Evolutionary conservation across 2,888 invertebrate genomes (phyloP), one percentile per base, ranked within the genome.

Genomic region (Oconnorella tubifera): DNA sequence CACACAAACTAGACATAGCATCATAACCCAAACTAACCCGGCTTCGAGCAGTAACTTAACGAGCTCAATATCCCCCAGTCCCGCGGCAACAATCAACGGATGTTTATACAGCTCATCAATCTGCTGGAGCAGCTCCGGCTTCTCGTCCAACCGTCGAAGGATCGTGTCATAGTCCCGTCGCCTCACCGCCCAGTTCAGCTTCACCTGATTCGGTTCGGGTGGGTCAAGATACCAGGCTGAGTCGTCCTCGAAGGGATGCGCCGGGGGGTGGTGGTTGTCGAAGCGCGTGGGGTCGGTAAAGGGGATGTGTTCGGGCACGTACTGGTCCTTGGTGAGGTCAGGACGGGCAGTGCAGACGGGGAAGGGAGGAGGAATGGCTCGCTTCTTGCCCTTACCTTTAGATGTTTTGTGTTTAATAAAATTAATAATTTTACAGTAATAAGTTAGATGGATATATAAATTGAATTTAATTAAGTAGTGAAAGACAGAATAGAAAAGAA

Each of bases 71-170:
- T 78, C 78, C 4, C 80, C 80, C 56, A 74, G 69, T 25, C 75
- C 68, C 63, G 76, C 74, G 6, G 82, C 80, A 25, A 77, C 73
- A 81, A 82, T 82, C 19, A 83, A 74, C 1, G 83, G 82, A 19
- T 82, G 82, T 71, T 82, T 83, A 73, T 76, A 82, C 70, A 76
- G 81, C 70, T 77, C 80, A 68, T 82, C 82, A 14, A 29, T 27
- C 27, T 19, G 6, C 29, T 48, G 50, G 31, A 60, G 19, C 29
- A 19, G n/a, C 29, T 51, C 50, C n/a, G 50, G 29, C 4, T 23
- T 6, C 25, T 51, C 14, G 19, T 48, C 60, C n/a, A 51, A 29
- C 2, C 6, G 32, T 28, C 60, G 29, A 28, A 19, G 19, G 59
- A 82, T 59, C 10, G 82, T 78, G 62, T 80, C 79, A 60, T 76